Conservation (phyloP, 2,113 vertebrate species). For the Tursiops truncatus region DNA sequence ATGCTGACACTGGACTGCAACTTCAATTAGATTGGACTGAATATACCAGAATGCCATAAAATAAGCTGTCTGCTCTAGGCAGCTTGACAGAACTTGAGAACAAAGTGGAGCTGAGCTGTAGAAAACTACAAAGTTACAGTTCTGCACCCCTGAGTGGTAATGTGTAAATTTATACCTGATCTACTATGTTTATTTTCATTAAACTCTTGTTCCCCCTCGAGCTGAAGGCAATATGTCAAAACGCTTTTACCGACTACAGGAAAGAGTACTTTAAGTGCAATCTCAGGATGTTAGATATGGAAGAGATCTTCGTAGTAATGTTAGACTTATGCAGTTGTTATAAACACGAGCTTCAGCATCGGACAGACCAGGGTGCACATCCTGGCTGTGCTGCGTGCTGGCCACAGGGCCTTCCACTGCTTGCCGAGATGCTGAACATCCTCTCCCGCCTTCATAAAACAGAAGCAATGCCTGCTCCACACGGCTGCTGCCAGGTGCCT, state of each 20-base stretch:
- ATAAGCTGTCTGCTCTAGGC: background rate
- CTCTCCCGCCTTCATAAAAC: background rate
- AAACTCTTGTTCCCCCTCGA: conserved; percentile 59
- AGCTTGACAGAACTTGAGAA: conserved; percentile 26
- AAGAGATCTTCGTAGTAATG: background rate
- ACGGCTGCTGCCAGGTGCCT: background rate
- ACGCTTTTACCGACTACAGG: conserved; percentile 33
- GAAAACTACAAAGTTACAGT: conserved; percentile 44
- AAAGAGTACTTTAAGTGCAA: background rate
- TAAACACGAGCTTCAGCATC: background rate
- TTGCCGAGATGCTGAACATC: background rate
- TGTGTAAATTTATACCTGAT: conserved; percentile 42
- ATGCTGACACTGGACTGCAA: background rate
- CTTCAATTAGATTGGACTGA: background rate
- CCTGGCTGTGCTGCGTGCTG: background rate
- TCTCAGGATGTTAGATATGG: background rate
- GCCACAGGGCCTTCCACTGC: background rate
- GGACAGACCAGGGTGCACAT: background rate
- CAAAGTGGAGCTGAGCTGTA: conserved; percentile 41
- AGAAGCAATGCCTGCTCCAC: background rate
- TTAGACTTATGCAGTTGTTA: background rate
- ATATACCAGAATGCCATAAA: background rate
- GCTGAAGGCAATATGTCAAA: conserved; percentile 66
- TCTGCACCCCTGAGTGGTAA: conserved; percentile 43
- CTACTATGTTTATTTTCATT: conserved; percentile 59